A percentile compares a stretch with the other conserved stretches of the same genome.
phyloP scores from a whole-genome alignment of 1,140 invertebrate genomes.

The Phymorhynchus buccinoides region DNA sequence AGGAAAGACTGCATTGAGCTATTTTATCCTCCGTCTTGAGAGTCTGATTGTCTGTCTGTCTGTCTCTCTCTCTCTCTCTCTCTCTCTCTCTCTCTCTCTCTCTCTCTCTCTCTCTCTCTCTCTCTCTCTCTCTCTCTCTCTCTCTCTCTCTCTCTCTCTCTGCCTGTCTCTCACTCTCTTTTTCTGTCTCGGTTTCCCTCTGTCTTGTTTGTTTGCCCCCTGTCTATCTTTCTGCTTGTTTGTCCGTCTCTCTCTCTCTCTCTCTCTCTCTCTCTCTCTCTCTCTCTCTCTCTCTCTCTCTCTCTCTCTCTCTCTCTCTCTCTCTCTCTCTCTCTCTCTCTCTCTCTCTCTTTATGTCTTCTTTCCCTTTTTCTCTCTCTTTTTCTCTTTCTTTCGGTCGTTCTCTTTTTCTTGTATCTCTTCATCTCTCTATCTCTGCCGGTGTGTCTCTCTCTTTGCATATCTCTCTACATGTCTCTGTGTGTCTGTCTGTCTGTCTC shows the following conservation, averaged over 20 bases:
- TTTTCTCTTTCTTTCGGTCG: too few relatives aligned
- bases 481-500: too few relatives aligned
- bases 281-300: background rate
- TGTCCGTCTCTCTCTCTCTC: background rate
- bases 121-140: background rate
- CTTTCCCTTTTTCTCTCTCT: too few relatives aligned
- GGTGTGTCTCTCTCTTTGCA: too few relatives aligned
- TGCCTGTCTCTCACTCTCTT: background rate
- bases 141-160: too few relatives aligned
- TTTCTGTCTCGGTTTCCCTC: background rate
- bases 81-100: background rate
- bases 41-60: background rate
- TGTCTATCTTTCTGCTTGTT: too few relatives aligned
- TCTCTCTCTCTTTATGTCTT: background rate
- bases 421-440: too few relatives aligned
- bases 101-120: background rate
- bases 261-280: background rate
- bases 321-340: background rate
- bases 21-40: too few relatives aligned
- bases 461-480: too few relatives aligned
- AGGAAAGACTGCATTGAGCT: too few relatives aligned
- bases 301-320: background rate
- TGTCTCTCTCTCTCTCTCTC: background rate
- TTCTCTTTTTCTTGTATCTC: too few relatives aligned
- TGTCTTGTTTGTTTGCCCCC: too few relatives aligned